Evolutionary conservation across 2,888 invertebrate species (phyloP).

Genomic region (Beris morrisii): DNA sequence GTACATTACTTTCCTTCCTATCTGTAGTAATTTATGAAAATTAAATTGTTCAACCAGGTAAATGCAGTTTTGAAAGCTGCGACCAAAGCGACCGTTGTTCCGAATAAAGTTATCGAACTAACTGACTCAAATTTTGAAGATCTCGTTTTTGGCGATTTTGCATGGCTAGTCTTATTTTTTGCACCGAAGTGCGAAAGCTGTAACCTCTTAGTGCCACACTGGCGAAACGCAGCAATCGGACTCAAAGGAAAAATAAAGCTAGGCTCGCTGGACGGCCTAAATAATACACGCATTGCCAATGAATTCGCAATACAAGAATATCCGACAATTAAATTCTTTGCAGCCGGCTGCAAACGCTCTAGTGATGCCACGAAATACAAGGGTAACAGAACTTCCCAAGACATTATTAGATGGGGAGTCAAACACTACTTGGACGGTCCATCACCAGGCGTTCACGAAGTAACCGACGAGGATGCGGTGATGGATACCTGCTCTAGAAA

Average conservation of each 20-base stretch:
- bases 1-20: conserved; percentile 52
- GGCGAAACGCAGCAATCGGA: conserved; percentile 92
- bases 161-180: conserved; percentile 98
- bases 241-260: conserved; percentile 96
- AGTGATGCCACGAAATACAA: conserved; percentile 81
- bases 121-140: conserved; percentile 96
- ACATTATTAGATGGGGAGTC: conserved; percentile 88
- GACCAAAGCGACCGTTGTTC: conserved; percentile 16
- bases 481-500: conserved; percentile 79
- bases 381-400: conserved; percentile 86
- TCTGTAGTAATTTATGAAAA: no score
- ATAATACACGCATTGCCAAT: conserved; percentile 77
- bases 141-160: conserved; percentile 76
- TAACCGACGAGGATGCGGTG: conserved; percentile 64
- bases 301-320: conserved; percentile 90
- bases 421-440: conserved; percentile 87
- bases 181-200: conserved; percentile 98
- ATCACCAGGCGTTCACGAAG: conserved; percentile 83
- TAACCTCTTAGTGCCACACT: conserved; percentile 94
- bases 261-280: conserved; percentile 95
- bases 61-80: conserved; percentile 33
- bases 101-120: conserved; percentile 75
- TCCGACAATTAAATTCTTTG: conserved; percentile 94
- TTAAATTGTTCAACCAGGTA: conserved; percentile 23
- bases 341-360: conserved; percentile 70